A percentile compares a stretch with the other conserved stretches of the same genome.
phyloP scores from a whole-genome alignment of 2,888 invertebrate genomes.

The Ochlodes sylvanus region DNA sequence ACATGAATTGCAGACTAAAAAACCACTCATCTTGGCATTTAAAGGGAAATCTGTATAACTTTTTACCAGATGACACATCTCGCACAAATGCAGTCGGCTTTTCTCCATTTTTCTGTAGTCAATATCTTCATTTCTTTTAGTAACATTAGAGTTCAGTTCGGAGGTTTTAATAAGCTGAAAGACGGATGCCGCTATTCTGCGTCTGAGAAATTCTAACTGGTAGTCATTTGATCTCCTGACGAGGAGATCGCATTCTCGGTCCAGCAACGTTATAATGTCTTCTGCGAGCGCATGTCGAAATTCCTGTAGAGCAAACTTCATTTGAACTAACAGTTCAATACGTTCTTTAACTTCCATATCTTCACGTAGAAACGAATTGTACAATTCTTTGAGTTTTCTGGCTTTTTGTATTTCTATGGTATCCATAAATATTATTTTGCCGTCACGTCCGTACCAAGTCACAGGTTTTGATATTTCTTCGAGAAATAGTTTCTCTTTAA shows the following conservation, averaged over 20 bases:
- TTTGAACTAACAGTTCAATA: conserved; percentile 88
- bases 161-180: conserved; percentile 84
- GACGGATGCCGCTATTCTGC: conserved; percentile 85
- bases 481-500: conserved; percentile 86
- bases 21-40: conserved; percentile 84
- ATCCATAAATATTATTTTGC: conserved; percentile 90
- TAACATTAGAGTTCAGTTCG: conserved; percentile 85
- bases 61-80: conserved; percentile 88
- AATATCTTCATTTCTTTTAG: conserved; percentile 75
- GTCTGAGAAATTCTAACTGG: conserved; percentile 87
- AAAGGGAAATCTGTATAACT: conserved; percentile 85
- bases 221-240: conserved; percentile 85
- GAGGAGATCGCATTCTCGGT: conserved; percentile 89
- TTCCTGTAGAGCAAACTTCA: conserved; percentile 87
- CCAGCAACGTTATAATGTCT: conserved; percentile 86
- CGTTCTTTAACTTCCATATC: conserved; percentile 87
- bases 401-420: conserved; percentile 92
- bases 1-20: conserved; percentile 87
- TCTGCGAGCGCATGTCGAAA: conserved; percentile 85
- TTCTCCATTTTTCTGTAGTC: conserved; percentile 74
- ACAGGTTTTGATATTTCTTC: conserved; percentile 89
- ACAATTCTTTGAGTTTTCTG: conserved; percentile 89
- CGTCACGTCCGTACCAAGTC: conserved; percentile 90
- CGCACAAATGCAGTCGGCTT: conserved; percentile 79
- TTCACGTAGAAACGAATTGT: conserved; percentile 86